Base-by-base conservation (phyloP, 2,888 invertebrate species). In the Ferdinandea cuprea region DNA sequence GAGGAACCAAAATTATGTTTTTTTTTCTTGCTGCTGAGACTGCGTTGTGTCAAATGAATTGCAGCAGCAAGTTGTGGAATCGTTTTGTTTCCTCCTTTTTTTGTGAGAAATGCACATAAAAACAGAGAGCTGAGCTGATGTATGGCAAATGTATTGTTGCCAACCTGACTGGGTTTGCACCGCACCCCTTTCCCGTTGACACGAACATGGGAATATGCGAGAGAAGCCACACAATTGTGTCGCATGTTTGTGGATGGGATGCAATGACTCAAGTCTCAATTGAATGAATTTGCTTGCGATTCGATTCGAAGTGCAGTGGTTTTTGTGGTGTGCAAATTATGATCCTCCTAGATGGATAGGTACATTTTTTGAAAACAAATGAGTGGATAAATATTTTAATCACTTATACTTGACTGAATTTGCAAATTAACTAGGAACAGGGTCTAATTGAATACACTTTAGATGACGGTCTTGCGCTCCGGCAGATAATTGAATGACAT, bases 11-110 rank as follows among this genome's bases (percentile, higher is more conserved):
- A 66, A 40, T 59, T 68, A 28, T 50, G 68, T 44, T 63, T 52
- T 68, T 21, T 54, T 42, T 59, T 37, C 50, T 28, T 42, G 32
- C 28, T n/a, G 46, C 71, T 65, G 81, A 81, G 81, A 77, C 81
- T 81, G 81, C 77, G 81, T 81, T 81, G 76, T 81, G 46, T 61
- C 68, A 80, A 80, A 74, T 74, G 54, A 77, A 80, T 76, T 81
- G n/a, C n/a, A n/a, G n/a, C n/a, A n/a, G 77, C 65, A 81, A 44
- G 76, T 81, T 77, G 59, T 61, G 32, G 71, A 54, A 65, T 17
- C 9, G 35, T 44, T 66, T 59, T n/a, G n/a, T 58, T 56, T 65
- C 56, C 61, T 68, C 28, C 44, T 44, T 32, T 72, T 40, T 37
- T 11, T 40, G 37, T 42, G 21, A 63, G 37, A 77, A 72, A 71